Evolutionary conservation across 1,140 invertebrate genomes (phyloP), one percentile per base, ranked within the genome.

Genomic region (Drosophila dunni): DNA sequence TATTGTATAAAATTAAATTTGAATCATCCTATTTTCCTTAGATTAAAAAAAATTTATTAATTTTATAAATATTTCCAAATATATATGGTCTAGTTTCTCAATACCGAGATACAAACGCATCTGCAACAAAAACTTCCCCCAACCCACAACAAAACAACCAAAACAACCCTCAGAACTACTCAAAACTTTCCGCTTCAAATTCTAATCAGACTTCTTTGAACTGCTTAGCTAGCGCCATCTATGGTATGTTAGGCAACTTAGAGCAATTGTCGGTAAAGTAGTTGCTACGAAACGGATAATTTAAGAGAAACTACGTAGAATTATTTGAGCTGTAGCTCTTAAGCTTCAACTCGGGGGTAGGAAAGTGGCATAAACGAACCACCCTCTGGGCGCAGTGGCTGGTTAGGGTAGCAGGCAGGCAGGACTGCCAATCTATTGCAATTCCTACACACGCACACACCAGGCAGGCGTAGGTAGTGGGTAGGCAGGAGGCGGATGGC

Each of bases 301-400:
- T 53, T 66, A 89, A 89, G 84, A 89, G 84, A 81, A 81, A 74
- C 66, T 76, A 86, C 42, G 34, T 40, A 58, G 15, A 45, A 57
- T 17, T 65, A 72, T 46, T 72, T 77, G 73, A 88, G 77, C 44
- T 69, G 69, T 65, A 40, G 50, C 75, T 74, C 80, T 74, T 80
- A 78, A 66, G 57, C 57, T n/a, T 7, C n/a, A 11, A 58, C 7
- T n/a, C 33, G 81, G 74, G 64, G 69, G 67, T 60, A 42, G 17
- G 58, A 7, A 29, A 29, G 45, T 53, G 34, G 29, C 56, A 48
- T 11, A 54, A 61, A 9, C 7, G 7, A 50, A 48, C 45, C 63
- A 70, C 45, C 65, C 65, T 48, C 10, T 48, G n/a, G 15, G 33
- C 24, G 24, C 0, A 3, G 3, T 38, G 46, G 13, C 7, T 20